These are phyloP conservation scores for Tyto alba DNA, from an alignment of 2,113 vertebrate genomes.

Conservation along the genomic window DNA sequence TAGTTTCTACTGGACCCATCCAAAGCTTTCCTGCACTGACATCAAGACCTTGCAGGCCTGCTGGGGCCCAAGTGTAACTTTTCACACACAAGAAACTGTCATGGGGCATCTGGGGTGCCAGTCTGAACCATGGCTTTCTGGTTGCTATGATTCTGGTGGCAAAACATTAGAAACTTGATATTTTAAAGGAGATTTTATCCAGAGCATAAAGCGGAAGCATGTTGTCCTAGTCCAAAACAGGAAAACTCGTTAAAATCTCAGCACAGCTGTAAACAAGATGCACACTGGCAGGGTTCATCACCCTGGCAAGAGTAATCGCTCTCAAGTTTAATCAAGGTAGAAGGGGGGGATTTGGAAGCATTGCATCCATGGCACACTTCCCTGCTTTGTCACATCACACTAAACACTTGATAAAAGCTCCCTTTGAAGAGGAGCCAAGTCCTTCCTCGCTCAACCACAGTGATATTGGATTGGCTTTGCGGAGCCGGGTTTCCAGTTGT, in stretches of 20 bases:
- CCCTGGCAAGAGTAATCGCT: background rate
- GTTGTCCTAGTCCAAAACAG: background rate
- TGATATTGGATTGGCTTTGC: background rate
- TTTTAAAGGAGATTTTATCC: background rate
- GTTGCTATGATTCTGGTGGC: background rate
- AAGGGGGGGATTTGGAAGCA: background rate
- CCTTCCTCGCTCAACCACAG: background rate
- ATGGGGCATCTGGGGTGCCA: background rate
- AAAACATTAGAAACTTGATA: background rate
- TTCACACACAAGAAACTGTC: background rate
- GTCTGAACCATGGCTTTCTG: background rate
- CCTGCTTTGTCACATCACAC: constrained; percentile 41
- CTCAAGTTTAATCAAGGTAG: constrained; percentile 20
- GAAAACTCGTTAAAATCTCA: background rate
- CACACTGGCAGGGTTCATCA: background rate
- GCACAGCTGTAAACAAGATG: background rate
- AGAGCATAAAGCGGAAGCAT: background rate
- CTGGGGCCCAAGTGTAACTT: background rate
- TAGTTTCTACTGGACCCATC: background rate
- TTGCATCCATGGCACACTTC: background rate
- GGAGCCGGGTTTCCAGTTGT: background rate
- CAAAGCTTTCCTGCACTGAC: background rate
- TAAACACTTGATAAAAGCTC: constrained; percentile 22
- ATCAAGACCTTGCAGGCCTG: background rate
- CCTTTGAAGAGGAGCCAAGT: constrained; percentile 55